Conservation (phyloP, 2,888 invertebrate genomes). For the Sminthurinus aureus region DNA sequence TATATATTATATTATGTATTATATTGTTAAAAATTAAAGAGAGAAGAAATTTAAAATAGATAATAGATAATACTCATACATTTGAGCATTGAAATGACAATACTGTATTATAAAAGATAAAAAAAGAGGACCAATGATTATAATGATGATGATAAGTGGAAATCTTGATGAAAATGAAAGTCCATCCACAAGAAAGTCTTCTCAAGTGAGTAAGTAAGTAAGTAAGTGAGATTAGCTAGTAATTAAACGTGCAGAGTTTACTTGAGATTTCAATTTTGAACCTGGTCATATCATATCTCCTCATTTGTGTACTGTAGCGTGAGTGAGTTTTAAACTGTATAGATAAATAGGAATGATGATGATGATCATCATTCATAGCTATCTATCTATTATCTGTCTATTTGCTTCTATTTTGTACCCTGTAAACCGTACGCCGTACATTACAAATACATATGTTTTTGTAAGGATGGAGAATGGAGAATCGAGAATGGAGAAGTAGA, state of each 20-base stretch:
- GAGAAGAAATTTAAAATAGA: neutral
- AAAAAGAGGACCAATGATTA: no score
- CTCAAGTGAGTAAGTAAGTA: neutral
- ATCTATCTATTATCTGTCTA: neutral
- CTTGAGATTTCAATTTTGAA: constrained; percentile 3
- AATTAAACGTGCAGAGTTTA: neutral
- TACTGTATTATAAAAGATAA: neutral
- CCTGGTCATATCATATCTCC: neutral
- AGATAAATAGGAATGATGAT: neutral
- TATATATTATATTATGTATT: no score
- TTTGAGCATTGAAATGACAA: neutral
- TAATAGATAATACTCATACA: neutral
- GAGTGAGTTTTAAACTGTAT: neutral
- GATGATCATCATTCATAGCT: neutral
- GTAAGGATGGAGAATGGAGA: neutral
- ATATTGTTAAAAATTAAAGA: neutral
- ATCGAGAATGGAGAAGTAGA: constrained; percentile 17
- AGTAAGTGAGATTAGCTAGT: neutral
- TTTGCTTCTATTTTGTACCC: neutral
- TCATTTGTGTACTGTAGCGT: neutral
- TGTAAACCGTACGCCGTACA: neutral
- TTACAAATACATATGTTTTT: neutral
- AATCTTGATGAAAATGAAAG: constrained; percentile 9
- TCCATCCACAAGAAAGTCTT: neutral
- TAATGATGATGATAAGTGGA: neutral